Conservation (phyloP, 2,113 vertebrate species). For the Ranitomeya imitator region DNA sequence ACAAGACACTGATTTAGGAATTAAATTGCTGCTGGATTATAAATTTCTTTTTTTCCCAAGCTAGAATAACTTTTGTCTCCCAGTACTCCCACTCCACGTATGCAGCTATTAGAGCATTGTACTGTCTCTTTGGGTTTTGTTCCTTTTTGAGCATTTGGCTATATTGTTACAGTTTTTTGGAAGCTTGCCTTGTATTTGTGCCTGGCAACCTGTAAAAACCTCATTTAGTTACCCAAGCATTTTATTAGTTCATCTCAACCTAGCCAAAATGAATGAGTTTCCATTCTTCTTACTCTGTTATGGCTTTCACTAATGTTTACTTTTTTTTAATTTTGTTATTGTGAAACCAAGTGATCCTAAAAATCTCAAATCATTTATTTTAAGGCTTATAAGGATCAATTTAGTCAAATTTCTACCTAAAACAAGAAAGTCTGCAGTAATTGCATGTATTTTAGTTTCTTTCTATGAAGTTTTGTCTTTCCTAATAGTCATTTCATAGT, state of each 20-base stretch:
- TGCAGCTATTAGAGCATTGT: not conserved
- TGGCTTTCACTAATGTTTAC: not conserved
- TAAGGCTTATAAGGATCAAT: too few relatives aligned
- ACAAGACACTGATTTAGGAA: too few relatives aligned
- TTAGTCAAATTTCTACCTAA: too few relatives aligned
- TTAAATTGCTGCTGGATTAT: too few relatives aligned
- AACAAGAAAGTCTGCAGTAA: too few relatives aligned
- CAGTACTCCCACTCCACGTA: not conserved
- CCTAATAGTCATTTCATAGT: too few relatives aligned
- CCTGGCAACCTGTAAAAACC: constrained; percentile 26
- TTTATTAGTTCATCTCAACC: constrained; percentile 19
- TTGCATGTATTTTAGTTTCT: too few relatives aligned
- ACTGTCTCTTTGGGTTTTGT: not conserved
- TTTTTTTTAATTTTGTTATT: not conserved
- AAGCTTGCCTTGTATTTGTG: constrained; percentile 10
- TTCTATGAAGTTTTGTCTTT: too few relatives aligned
- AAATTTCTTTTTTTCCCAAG: too few relatives aligned
- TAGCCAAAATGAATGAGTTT: not conserved
- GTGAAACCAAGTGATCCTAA: not conserved
- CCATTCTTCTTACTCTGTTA: not conserved
- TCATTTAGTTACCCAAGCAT: constrained; percentile 8
- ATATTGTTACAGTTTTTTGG: not conserved
- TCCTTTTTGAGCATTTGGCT: not conserved
- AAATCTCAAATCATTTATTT: too few relatives aligned
- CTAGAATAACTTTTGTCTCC: not conserved